phyloP scores from a whole-genome alignment of 2,888 invertebrate genomes.

The Phengaris arion region DNA sequence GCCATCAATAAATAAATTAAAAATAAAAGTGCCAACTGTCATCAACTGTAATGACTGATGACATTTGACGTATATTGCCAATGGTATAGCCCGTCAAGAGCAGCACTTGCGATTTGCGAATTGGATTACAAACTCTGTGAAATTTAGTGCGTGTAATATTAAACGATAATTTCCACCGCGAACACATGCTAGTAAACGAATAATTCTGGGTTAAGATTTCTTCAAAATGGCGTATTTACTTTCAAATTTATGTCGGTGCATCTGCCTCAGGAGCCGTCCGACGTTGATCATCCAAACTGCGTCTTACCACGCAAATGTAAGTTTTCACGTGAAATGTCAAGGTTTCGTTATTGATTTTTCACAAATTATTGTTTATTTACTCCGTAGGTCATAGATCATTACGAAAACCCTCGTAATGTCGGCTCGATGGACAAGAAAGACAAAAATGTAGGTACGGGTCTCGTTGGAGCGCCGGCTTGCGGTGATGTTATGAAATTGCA shows the following conservation, averaged over 20 bases:
- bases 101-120: too few relatives aligned
- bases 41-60: neutral
- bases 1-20: too few relatives aligned
- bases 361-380: slow-evolving; percentile 27
- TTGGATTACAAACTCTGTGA: neutral
- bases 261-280: slow-evolving; percentile 60
- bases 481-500: slow-evolving; percentile 99
- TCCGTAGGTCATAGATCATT: slow-evolving; percentile 96
- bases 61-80: neutral
- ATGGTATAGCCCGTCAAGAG: too few relatives aligned
- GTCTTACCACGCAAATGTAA: slow-evolving; percentile 88
- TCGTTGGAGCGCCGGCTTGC: slow-evolving; percentile 99
- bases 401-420: slow-evolving; percentile 99
- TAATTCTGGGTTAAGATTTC: neutral
- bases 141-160: slow-evolving; percentile 1
- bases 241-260: slow-evolving; percentile 59
- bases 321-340: slow-evolving; percentile 58
- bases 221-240: slow-evolving; percentile 59
- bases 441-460: slow-evolving; percentile 95
- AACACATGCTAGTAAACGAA: neutral
- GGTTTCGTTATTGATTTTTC: slow-evolving; percentile 53
- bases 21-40: too few relatives aligned
- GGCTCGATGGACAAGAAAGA: slow-evolving; percentile 98
- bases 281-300: slow-evolving; percentile 72
- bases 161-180: neutral